Evolutionary conservation across 2,888 invertebrate genomes (phyloP), one percentile per base, ranked within the genome.

Genomic region (Drosophila robusta): DNA sequence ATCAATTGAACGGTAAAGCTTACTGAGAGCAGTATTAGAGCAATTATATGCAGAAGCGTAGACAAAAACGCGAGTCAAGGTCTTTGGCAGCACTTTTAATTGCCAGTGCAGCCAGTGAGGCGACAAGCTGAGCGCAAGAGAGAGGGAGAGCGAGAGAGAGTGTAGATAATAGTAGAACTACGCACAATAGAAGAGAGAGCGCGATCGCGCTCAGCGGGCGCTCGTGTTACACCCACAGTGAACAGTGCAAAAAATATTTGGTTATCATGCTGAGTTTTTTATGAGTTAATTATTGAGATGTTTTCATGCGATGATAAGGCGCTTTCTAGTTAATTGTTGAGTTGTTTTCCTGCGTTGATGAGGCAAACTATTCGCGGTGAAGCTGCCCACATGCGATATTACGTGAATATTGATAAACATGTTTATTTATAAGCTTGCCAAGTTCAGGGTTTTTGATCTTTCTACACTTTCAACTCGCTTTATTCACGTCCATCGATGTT

Each of bases 61-160:
- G 24, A 63, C 42, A 38, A 64, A 63, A 83, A 83, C 74, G 63
- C 71, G 71, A 87, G 75, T 78, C 85, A 84, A 87, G 85, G 85
- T 61, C 73, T 75, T 68, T 70, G 70, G 75, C 70, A 76, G 70
- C 68, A 64, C 41, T 70, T 78, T 78, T 73, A 80, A 84, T 85
- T 82, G 71, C 51, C 57, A 42, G 24, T 74, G 81, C 70, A 51
- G 44, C 57, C 58, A 65, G 16, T 41, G 77, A 70, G 65, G 36
- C 7, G 11, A n/a, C n/a, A n/a, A 18, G 51, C 39, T 39, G 16
- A 29, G 16, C 26, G 26, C 39, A 12, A 38, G 16, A 12, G 12
- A 4, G 34, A 26, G 4, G 3, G 18, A 12, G 9, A 3, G 24
- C 3, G 11, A 8, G 32, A 32, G 22, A 22, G 22, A 41, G 11